phyloP scores from a whole-genome alignment of 2,113 vertebrate species.

The Balaenoptera acutorostrata region DNA sequence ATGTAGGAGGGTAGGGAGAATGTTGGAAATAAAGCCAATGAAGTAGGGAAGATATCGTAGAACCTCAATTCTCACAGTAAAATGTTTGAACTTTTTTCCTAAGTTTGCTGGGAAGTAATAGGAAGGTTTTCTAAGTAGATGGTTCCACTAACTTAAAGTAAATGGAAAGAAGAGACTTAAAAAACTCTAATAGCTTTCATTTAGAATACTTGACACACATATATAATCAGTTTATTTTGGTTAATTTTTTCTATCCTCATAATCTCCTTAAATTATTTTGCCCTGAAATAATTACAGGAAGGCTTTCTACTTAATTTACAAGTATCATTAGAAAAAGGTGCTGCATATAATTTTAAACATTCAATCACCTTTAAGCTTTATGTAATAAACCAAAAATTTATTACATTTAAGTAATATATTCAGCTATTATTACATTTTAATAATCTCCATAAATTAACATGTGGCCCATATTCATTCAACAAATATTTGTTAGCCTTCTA shows the following conservation, averaged over 20 bases:
- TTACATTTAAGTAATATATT: neutral
- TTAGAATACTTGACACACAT: conserved; percentile 34
- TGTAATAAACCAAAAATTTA: neutral
- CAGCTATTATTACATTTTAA: neutral
- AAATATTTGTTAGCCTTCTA: neutral
- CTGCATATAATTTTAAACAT: neutral
- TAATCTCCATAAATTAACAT: neutral
- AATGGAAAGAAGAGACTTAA: neutral
- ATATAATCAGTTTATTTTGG: conserved; percentile 34
- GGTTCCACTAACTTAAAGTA: neutral
- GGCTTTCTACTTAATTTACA: neutral
- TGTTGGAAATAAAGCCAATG: neutral
- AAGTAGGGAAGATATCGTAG: neutral
- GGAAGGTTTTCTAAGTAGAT: neutral
- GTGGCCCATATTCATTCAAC: neutral
- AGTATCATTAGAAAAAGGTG: neutral
- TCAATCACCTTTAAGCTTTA: neutral
- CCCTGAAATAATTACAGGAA: conserved; percentile 21
- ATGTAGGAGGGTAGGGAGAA: neutral
- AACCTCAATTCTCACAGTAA: neutral
- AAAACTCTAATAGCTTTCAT: neutral
- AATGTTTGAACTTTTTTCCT: neutral
- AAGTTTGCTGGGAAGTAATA: neutral
- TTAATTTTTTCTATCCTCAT: conserved; percentile 20
- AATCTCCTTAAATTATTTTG: conserved; percentile 52